These are phyloP conservation scores for Microctenopoma stevenorrisi DNA, from an alignment of 2,797 vertebrate species.

Conservation along the genomic window DNA sequence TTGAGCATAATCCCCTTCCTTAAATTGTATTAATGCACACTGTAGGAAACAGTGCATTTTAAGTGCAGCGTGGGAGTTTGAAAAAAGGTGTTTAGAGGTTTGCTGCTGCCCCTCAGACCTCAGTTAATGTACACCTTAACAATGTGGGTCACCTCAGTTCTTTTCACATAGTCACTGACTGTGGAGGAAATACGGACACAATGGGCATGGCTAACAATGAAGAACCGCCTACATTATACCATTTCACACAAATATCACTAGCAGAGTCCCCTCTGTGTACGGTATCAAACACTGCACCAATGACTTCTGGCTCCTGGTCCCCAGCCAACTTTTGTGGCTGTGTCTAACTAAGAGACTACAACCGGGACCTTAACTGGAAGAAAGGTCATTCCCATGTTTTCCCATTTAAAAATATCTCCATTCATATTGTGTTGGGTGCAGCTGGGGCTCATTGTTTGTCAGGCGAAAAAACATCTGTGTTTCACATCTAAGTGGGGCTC, in stretches of 20 bases:
- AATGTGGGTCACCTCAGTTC: constrained; percentile 50
- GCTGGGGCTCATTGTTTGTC: constrained; percentile 68
- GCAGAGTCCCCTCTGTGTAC: constrained; percentile 32
- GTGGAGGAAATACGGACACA: constrained; percentile 76
- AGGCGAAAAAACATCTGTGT: constrained; percentile 67
- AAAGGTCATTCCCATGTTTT: constrained; percentile 68
- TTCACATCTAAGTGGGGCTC: constrained; percentile 62
- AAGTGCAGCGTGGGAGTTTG: constrained; percentile 9
- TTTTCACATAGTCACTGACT: constrained; percentile 54
- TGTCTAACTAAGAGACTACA: constrained; percentile 48
- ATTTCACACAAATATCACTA: constrained; percentile 50
- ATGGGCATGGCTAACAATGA: constrained; percentile 73
- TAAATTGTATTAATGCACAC: constrained; percentile 32
- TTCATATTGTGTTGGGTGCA: constrained; percentile 64
- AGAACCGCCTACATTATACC: constrained; percentile 5
- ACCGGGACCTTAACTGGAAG: constrained; percentile 44
- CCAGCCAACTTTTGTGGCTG: constrained; percentile 31
- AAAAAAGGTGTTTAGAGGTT: not conserved
- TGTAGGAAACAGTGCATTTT: constrained; percentile 4
- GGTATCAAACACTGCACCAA: constrained; percentile 15
- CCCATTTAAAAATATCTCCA: constrained; percentile 68
- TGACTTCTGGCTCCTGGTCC: constrained; percentile 38
- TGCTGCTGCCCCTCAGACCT: constrained; percentile 20
- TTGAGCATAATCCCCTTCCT: constrained; percentile 30
- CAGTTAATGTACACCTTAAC: constrained; percentile 27